phyloP scores from a whole-genome alignment of 2,113 vertebrate species.

The Acrocephalus kingi region DNA sequence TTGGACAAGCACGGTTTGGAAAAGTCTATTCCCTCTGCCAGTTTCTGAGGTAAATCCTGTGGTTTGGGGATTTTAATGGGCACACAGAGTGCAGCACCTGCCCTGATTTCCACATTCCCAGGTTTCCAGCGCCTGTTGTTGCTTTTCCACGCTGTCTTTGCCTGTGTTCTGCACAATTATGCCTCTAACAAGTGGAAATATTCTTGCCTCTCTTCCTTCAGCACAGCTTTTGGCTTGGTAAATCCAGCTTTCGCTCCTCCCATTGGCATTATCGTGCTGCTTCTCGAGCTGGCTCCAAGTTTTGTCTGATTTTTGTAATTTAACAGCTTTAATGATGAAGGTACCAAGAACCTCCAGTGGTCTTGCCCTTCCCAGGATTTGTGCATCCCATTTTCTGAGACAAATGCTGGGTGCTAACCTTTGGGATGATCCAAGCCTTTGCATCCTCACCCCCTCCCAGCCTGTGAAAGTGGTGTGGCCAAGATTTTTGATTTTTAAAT shows the following conservation, averaged over 20 bases:
- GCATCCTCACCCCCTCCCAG: background rate
- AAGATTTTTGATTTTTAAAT: background rate
- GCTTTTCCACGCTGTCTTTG: background rate
- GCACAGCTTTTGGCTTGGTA: background rate
- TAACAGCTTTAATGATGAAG: background rate
- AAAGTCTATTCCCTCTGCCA: background rate
- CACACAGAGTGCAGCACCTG: background rate
- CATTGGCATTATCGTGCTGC: rapidly evolving
- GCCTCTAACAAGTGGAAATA: background rate
- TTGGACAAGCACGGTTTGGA: background rate
- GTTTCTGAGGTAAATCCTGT: background rate
- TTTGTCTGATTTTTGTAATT: background rate
- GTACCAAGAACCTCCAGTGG: background rate
- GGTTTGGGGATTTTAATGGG: background rate
- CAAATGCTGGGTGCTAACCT: background rate
- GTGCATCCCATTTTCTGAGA: background rate
- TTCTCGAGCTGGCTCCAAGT: background rate
- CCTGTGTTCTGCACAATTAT: background rate
- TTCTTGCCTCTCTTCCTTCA: background rate
- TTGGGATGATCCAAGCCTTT: background rate
- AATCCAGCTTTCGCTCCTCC: background rate
- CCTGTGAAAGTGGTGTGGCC: background rate
- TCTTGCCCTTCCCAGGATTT: background rate
- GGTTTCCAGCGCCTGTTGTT: background rate
- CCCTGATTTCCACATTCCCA: background rate